These are phyloP conservation scores for Masticophis lateralis DNA, from an alignment of 2,797 vertebrate genomes.

Conservation along the genomic window DNA sequence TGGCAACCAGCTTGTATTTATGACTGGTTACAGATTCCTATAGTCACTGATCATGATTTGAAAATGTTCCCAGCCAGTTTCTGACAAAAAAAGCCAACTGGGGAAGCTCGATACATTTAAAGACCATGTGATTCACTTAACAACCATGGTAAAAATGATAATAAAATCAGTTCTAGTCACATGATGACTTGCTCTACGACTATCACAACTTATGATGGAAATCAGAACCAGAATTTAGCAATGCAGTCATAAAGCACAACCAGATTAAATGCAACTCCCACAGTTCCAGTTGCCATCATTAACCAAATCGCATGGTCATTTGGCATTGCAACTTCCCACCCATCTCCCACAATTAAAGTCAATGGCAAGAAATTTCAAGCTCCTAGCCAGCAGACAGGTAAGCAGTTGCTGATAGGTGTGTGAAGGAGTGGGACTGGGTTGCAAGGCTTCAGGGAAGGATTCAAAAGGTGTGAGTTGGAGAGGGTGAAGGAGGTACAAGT, in stretches of 20 bases:
- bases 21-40: not conserved
- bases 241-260: not conserved
- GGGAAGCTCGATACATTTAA: not conserved
- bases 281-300: not conserved
- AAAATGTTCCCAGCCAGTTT: not conserved
- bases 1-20: not conserved
- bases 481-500: not conserved
- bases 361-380: not conserved
- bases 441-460: not conserved
- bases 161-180: not conserved
- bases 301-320: not conserved
- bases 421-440: not conserved
- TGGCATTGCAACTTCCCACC: not conserved
- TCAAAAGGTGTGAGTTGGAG: not conserved
- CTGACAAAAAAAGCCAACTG: not conserved
- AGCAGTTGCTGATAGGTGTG: not conserved
- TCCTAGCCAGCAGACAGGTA: not conserved
- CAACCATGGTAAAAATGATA: not conserved
- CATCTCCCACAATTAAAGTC: not conserved
- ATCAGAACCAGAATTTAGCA: not conserved
- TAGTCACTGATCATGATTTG: not conserved
- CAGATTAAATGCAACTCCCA: not conserved
- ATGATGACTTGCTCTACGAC: not conserved
- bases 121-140: not conserved
- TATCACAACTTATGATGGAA: not conserved